A percentile compares a stretch with the other conserved stretches of the same genome.
These are phyloP conservation scores for Leptogaster cylindrica DNA, from an alignment of 2,888 invertebrate species.

Conservation along the genomic window DNA sequence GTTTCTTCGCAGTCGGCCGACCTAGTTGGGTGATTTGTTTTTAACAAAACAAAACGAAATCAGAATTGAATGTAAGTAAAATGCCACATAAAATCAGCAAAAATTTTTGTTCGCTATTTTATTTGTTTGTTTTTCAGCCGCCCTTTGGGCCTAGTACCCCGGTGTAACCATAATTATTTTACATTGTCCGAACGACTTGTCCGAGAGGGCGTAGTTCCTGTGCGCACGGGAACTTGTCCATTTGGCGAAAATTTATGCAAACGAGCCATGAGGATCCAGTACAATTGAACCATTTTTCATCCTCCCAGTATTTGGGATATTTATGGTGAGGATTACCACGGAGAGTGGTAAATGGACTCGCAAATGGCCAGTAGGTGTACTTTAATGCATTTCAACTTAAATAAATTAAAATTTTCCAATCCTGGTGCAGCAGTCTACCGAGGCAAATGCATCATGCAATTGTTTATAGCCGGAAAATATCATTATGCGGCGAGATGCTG, in stretches of 20 bases:
- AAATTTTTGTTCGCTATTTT: not conserved
- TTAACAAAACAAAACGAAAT: too few relatives aligned
- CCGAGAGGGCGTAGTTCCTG: constrained; percentile 39
- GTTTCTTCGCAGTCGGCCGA: not conserved
- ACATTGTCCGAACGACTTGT: constrained; percentile 3
- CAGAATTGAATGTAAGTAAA: constrained; percentile 18
- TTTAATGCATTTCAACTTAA: constrained; percentile 28
- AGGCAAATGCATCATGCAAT: constrained; percentile 11
- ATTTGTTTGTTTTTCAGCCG: not conserved
- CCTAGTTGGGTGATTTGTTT: not conserved
- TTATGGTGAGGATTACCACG: constrained; percentile 39
- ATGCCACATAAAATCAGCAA: constrained; percentile 26
- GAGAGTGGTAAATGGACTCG: constrained; percentile 23
- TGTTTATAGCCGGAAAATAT: constrained; percentile 8
- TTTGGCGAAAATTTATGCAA: constrained; percentile 42
- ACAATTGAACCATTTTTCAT: constrained; percentile 44
- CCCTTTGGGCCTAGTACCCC: not conserved
- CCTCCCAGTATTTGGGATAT: constrained; percentile 39
- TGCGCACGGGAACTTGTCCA: constrained; percentile 37
- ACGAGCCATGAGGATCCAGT: constrained; percentile 41
- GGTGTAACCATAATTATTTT: constrained; percentile 14
- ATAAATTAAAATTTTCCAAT: constrained; percentile 38
- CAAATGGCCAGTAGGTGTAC: constrained; percentile 34
- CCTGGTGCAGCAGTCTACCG: not conserved
- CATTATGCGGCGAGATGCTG: constrained; percentile 6